Evolutionary conservation across 2,797 vertebrate genomes (phyloP), one percentile per base, ranked within the genome.

Genomic region (Avahi laniger): DNA sequence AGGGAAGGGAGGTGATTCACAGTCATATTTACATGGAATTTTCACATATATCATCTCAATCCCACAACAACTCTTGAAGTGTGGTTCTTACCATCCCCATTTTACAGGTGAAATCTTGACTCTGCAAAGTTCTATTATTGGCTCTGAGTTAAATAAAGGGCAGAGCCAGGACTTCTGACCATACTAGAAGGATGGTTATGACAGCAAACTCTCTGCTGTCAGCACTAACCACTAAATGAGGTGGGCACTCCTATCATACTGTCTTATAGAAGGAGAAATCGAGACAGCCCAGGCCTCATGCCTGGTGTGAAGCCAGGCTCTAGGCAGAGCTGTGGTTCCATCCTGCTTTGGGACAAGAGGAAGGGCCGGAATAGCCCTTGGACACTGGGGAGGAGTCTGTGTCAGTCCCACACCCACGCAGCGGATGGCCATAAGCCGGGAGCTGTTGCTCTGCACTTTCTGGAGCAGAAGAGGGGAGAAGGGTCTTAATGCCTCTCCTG

Each of bases 171-270:
- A 63, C 24, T 78, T 24, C 38, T 28, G 33, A 80, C 13, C 22
- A 57, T n/a, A 14, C n/a, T 43, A 17, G 43, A 67, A 24, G 41
- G 43, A 18, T 7, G 14, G 7, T 38, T 43, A 2, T 43, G 24
- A 35, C 90, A 43, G 41, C 35, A 43, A 52, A 22, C 46, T 57
- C 67, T 81, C 6, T 28, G 20, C 24, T 43, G n/a, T 70, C 52
- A 52, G 4, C 9, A 50, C 7, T 57, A 26, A 50, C 38, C 26
- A 28, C 17, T 17, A 3, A 26, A 3, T 3, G 46, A 54, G 18
- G 6, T 12, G n/a, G 33, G 52, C 1, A 1, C 43, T n/a, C 18
- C 9, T 38, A 1, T 14, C 5, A 0, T 17, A 10, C 28, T 46
- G 5, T 57, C 26, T 35, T 3, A 35, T 11, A 33, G 41, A 26